These are phyloP conservation scores for Pelodiscus sinensis DNA, from an alignment of 2,113 vertebrate species.

Conservation along the genomic window DNA sequence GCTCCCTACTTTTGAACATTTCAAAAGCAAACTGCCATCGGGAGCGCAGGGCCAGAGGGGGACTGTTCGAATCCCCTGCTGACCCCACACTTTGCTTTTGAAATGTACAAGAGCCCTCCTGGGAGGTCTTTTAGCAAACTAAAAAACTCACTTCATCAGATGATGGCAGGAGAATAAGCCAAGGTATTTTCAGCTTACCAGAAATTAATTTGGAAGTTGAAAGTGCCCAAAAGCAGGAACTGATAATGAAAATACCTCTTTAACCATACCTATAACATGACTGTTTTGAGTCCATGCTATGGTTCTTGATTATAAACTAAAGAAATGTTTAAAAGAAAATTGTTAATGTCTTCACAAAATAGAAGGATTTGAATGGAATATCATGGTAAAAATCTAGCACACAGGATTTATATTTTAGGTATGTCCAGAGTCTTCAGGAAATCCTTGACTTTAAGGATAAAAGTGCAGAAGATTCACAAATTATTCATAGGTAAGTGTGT, in stretches of 20 bases:
- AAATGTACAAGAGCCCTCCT: no score
- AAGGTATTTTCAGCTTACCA: not conserved
- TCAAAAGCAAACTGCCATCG: no score
- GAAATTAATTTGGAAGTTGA: not conserved
- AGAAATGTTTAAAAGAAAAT: not conserved
- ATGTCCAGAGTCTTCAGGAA: conserved; percentile 93
- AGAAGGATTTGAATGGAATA: not conserved
- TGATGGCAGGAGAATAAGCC: not conserved
- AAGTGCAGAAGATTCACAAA: conserved; percentile 86
- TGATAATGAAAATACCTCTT: not conserved
- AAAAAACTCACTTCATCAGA: not conserved
- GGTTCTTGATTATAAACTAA: not conserved
- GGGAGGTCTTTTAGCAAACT: not conserved
- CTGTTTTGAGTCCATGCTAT: not conserved
- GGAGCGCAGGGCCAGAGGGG: no score
- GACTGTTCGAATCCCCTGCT: no score
- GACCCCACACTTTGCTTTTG: no score
- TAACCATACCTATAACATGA: not conserved
- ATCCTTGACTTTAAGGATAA: conserved; percentile 94
- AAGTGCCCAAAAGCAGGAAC: not conserved
- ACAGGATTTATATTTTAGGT: conserved; percentile 80
- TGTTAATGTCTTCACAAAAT: not conserved
- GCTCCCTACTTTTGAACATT: no score
- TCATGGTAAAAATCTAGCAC: not conserved
- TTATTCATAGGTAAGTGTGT: conserved; percentile 84